Conservation (phyloP, 2,797 vertebrate genomes). For the Ctenosaura bakeri region DNA sequence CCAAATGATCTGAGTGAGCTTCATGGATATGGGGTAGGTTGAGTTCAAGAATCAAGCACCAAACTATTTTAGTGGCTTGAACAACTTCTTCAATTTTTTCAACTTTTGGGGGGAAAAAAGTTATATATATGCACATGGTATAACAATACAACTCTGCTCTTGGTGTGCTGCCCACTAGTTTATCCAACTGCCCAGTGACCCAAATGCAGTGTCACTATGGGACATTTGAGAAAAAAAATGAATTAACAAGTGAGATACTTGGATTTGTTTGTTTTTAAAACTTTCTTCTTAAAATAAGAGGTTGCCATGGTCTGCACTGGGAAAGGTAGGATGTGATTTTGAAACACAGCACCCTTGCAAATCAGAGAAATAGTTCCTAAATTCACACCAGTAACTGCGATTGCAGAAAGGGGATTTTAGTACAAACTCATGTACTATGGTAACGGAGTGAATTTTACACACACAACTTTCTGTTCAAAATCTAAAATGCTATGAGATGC, state of each 20-base stretch:
- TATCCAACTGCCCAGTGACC: background rate
- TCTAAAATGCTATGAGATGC: background rate
- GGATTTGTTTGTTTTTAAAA: too few species aligned
- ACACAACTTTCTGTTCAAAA: background rate
- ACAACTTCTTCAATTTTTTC: background rate
- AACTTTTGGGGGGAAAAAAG: too few species aligned
- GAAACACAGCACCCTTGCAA: background rate
- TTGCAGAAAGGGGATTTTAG: background rate
- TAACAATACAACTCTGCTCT: background rate
- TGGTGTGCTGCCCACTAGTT: background rate
- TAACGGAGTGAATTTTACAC: background rate
- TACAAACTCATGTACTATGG: background rate
- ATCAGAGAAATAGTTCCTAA: background rate
- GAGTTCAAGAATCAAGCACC: background rate
- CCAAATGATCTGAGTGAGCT: background rate
- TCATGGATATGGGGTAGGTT: background rate
- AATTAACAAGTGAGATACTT: too few species aligned
- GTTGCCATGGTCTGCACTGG: background rate
- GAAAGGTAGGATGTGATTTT: background rate
- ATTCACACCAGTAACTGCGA: background rate
- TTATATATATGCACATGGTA: background rate
- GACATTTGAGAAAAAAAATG: background rate
- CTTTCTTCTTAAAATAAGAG: too few species aligned
- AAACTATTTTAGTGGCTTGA: background rate
- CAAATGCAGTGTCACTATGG: background rate